Evolutionary conservation across 2,797 vertebrate genomes (phyloP).

Genomic region (Cossypha niveicapilla): DNA sequence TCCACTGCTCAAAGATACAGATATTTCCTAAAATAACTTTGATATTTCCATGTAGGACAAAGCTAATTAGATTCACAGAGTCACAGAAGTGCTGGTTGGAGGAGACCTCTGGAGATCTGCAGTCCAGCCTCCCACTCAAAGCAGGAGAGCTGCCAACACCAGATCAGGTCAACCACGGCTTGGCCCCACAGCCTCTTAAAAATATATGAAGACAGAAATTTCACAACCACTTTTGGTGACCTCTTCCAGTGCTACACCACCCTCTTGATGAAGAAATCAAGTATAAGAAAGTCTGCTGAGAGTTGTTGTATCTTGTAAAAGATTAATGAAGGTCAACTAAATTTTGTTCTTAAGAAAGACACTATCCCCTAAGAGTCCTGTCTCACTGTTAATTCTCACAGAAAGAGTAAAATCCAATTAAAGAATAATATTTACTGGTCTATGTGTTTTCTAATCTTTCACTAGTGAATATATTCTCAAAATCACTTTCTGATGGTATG

Average conservation of each 20-base stretch:
- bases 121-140: neutral
- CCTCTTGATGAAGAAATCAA: neutral
- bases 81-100: neutral
- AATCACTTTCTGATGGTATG: neutral
- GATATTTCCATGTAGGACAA: neutral
- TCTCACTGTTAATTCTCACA: neutral
- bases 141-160: neutral
- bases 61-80: neutral
- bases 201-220: neutral
- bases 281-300: neutral
- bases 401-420: neutral
- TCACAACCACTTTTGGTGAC: neutral
- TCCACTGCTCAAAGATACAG: neutral
- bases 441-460: neutral
- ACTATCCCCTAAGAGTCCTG: neutral
- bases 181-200: neutral
- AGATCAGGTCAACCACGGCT: neutral
- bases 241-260: neutral
- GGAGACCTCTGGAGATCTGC: neutral
- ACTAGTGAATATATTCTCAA: neutral
- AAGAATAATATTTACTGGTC: neutral
- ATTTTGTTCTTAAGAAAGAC: neutral
- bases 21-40: neutral
- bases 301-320: neutral
- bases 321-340: neutral